Evolutionary conservation across 1,140 invertebrate species (phyloP), one percentile per base, ranked within the genome.

Genomic region (Zaprionus taronus): DNA sequence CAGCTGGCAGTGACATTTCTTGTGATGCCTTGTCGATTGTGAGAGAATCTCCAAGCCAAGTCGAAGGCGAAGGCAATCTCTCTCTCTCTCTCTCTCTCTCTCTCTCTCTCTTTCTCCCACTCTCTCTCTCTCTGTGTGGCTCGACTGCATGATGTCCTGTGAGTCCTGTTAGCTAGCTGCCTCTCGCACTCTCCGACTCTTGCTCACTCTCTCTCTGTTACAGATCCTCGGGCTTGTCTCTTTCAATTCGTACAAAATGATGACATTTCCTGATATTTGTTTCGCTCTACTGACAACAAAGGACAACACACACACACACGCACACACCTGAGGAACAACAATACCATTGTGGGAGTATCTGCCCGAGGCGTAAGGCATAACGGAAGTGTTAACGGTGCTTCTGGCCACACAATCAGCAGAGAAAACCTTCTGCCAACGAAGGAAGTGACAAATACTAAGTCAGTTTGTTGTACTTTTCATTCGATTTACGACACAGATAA

Each of bases 211-310:
- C 64, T 73, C 24, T 68, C 79, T 41, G 66, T 77, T 68, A 73
- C 72, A 64, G 80, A 83, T 79, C 71, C 55, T 62, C 53, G 44
- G 56, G 38, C 68, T 49, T 22, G 56, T 86, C 63, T 56, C 41
- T 55, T 53, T 49, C 57, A 57, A 64, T 66, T 17, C 64, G 53
- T 84, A 84, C 85, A 63, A 84, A 89, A 89, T 90, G 82, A 89
- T 90, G 85, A 89, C 85, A 90, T 89, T 85, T 89, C 85, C 85
- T 90, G 84, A 89, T 89, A 77, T 89, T 89, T 89, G 84, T 87
- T 84, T 79, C 57, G 78, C 78, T 76, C 56, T 55, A 72, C 61
- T 65, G 63, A 77, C 66, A 65, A 84, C 81, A 85, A 85, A 77
- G 41, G 76, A 56, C 69, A 36, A 24, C 47, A 38, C 41, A 60